A percentile compares a stretch with the other conserved stretches of the same genome.
phyloP scores from a whole-genome alignment of 2,113 vertebrate species.

The Sceloporus tristichus region DNA sequence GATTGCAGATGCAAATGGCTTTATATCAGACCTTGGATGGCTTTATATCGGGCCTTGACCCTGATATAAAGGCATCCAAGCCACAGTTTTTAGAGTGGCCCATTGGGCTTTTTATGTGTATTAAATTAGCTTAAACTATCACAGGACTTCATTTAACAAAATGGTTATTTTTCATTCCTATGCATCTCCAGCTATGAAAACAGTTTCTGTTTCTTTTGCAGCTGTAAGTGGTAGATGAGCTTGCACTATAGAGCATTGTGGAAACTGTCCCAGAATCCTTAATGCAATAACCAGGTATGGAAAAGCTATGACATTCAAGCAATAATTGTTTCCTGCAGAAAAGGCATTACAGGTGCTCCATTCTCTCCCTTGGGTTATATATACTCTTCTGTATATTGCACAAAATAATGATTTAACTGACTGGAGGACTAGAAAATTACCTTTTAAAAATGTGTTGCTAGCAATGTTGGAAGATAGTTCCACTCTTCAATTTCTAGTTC shows the following conservation, averaged over 20 bases:
- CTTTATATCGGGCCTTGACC: not conserved
- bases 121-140: constrained; percentile 59
- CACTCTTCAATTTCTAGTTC: not conserved
- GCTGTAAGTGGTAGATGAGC: not conserved
- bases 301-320: not conserved
- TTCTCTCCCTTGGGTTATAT: not conserved
- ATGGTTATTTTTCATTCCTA: constrained; percentile 62
- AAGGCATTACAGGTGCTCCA: not conserved
- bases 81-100: constrained; percentile 42
- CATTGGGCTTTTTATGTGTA: constrained; percentile 27
- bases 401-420: not conserved
- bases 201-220: constrained; percentile 58
- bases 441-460: not conserved
- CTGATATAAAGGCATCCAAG: constrained; percentile 50
- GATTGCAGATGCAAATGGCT: constrained; percentile 28
- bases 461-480: not conserved
- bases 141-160: constrained; percentile 46
- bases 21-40: no score
- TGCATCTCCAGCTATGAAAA: constrained; percentile 63
- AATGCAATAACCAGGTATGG: not conserved
- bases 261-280: constrained; percentile 1
- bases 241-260: not conserved
- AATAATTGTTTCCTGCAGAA: not conserved
- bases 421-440: not conserved
- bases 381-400: not conserved